Percentiles rank a stretch among this genome's conserved stretches.
These are phyloP conservation scores for Myoxocephalus aenaeus DNA, from an alignment of 2,797 vertebrate species.

Conservation along the genomic window DNA sequence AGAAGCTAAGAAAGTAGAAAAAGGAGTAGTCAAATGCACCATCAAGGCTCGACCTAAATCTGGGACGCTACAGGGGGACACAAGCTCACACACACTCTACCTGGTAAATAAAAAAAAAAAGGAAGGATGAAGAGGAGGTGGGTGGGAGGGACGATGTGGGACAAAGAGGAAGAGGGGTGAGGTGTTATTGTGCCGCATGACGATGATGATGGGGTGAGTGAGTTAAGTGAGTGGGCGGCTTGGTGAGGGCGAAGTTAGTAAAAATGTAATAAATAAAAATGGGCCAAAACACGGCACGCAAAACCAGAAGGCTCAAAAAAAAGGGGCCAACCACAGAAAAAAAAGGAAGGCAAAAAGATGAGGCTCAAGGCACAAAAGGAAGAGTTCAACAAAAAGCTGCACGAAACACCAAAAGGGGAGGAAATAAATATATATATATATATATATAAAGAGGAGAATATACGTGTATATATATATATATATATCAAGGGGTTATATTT, in stretches of 20 bases:
- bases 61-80: constrained; percentile 28
- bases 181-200: constrained; percentile 67
- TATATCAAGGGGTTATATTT: constrained; percentile 76
- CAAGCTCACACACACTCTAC: constrained; percentile 43
- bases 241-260: constrained; percentile 64
- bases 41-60: constrained; percentile 48
- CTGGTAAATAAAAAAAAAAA: constrained; percentile 37
- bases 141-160: constrained; percentile 59
- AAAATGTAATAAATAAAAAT: constrained; percentile 42
- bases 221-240: constrained; percentile 71
- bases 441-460: constrained; percentile 77
- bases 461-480: constrained; percentile 73
- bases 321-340: constrained; percentile 73
- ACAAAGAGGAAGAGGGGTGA: constrained; percentile 58
- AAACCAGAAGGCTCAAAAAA: constrained; percentile 69
- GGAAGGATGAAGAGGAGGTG: constrained; percentile 36
- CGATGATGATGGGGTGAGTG: constrained; percentile 65
- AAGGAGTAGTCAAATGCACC: constrained; percentile 22
- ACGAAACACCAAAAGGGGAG: constrained; percentile 80
- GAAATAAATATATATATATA: constrained; percentile 71
- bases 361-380: constrained; percentile 76
- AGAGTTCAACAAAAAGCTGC: constrained; percentile 78
- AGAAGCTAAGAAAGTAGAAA: constrained; percentile 23
- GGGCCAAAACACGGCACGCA: constrained; percentile 78
- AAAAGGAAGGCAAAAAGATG: constrained; percentile 56